These are phyloP conservation scores for Pangasius krempfi DNA, from an alignment of 2,797 vertebrate species.

Conservation along the genomic window DNA sequence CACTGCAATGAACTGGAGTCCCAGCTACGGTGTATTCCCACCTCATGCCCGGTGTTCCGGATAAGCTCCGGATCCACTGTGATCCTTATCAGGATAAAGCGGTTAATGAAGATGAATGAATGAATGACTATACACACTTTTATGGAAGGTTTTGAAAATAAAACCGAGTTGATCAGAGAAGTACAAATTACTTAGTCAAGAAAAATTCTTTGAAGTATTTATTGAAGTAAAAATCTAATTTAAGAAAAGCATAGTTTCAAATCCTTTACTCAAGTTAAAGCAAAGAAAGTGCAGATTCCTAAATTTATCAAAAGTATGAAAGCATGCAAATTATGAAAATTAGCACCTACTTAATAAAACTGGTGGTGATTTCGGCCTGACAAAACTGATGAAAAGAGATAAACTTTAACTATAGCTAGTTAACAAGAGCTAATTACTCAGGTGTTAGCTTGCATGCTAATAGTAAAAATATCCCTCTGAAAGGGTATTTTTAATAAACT, in stretches of 20 bases:
- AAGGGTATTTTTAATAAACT: not conserved
- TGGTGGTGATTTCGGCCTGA: not conserved
- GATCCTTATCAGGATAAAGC: not conserved
- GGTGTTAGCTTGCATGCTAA: not conserved
- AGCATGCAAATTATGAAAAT: not conserved
- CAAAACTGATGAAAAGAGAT: not conserved
- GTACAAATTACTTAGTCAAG: not conserved
- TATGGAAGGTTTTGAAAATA: not conserved
- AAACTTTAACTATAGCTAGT: not conserved
- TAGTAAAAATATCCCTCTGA: not conserved
- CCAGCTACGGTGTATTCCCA: not conserved
- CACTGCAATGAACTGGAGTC: not conserved
- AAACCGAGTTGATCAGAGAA: not conserved
- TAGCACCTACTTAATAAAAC: not conserved
- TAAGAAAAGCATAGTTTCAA: not conserved
- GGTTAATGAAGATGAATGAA: not conserved
- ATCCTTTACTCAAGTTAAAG: not conserved
- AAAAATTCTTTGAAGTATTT: not conserved
- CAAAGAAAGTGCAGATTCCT: not conserved
- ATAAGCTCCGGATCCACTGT: not conserved
- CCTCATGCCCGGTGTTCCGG: not conserved
- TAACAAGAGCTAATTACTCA: not conserved
- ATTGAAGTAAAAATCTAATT: not conserved
- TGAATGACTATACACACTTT: not conserved
- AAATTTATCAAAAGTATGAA: not conserved